Evolutionary conservation across 2,888 invertebrate genomes (phyloP), one percentile per base, ranked within the genome.

Genomic region (Linyphia triangularis): DNA sequence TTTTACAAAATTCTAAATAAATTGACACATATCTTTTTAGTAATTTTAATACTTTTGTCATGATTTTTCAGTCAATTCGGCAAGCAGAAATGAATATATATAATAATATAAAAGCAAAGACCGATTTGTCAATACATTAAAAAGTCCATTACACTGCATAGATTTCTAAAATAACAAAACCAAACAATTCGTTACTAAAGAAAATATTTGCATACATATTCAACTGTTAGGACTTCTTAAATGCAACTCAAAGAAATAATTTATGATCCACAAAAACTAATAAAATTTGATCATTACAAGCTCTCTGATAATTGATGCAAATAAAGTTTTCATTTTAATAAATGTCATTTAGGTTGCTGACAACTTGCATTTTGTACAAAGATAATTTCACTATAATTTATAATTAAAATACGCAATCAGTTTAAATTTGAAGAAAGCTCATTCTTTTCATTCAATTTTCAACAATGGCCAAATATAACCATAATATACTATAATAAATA

Each of bases 401-500:
- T 63, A 77, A 77, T 40, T 13, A 63, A 77, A 73, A 73, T 73
- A 19, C 59, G 30, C 30, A 40, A 79, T 33, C 30, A 67, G 57
- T 69, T 81, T 57, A 81, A 24, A 69, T 70, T 37, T 61, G 26
- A 59, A 69, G 69, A 69, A 81, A 81, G 81, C 81, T 81, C 81
- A 22, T 63, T 37, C 67, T 30, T 57, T 77, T 59, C 51, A 40
- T 43, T 19, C 59, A 81, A 5, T 51, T 51, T 51, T 19, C 57
- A 70, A 22, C 70, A 81, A 81, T 59, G 57, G 81, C 59, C 59
- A 82, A 82, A 82, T 51, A 51, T 72, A 82, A 70, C 51, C 26
- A 30, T 40, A 82, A 72, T 67, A 51, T 63, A 67, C 79, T 82
- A 82, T 63, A n/a, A 82, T 72, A 63, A 70, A 61, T 82, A 82